These are phyloP conservation scores for Apostichopus parvimensis DNA, from an alignment of 35 echinoderm and acorn worm species.

Conservation along the genomic window DNA sequence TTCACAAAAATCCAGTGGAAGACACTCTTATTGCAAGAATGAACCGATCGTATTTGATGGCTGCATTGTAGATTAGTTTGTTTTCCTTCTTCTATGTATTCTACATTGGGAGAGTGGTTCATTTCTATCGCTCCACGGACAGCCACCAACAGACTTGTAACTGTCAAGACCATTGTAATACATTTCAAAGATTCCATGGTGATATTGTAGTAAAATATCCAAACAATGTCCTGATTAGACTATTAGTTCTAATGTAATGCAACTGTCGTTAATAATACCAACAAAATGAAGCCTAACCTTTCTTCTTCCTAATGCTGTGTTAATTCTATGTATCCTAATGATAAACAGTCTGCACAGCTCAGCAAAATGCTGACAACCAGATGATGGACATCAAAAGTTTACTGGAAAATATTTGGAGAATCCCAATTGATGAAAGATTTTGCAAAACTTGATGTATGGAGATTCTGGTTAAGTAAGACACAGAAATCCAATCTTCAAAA, in stretches of 20 bases:
- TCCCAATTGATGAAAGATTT: no score
- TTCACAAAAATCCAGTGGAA: constrained; percentile 29
- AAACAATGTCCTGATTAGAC: background rate
- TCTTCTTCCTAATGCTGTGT: no score
- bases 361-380: background rate
- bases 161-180: background rate
- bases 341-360: background rate
- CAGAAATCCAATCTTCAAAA: no score
- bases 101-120: background rate
- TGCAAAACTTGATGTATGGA: no score
- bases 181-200: background rate
- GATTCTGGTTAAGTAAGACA: no score
- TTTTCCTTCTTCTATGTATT: background rate
- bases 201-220: background rate
- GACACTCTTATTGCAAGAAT: background rate
- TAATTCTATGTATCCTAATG: no score
- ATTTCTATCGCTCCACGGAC: background rate
- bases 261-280: no score
- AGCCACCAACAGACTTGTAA: background rate
- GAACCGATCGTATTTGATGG: background rate
- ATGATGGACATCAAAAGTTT: no score
- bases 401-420: no score
- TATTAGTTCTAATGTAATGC: no score
- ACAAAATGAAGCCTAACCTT: no score
- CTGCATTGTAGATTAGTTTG: background rate